Percentiles rank a stretch among this genome's conserved stretches.
phyloP scores from a whole-genome alignment of 2,113 vertebrate genomes.

The Pyrgilauda ruficollis region DNA sequence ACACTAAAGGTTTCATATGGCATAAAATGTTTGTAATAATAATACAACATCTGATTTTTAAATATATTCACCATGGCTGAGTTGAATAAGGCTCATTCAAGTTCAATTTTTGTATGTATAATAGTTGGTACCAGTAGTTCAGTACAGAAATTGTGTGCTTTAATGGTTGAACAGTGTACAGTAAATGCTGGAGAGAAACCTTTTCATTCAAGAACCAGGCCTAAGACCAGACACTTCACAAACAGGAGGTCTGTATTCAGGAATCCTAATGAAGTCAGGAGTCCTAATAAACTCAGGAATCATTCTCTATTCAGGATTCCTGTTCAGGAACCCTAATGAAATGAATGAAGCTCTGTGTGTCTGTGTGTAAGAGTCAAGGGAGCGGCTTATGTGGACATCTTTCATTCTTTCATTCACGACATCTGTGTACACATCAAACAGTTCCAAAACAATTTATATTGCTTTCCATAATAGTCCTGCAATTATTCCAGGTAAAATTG shows the following conservation, averaged over 20 bases:
- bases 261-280: not conserved
- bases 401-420: constrained; percentile 3
- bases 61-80: not conserved
- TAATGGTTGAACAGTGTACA: not conserved
- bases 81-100: not conserved
- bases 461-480: not conserved
- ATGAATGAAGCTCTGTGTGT: constrained; percentile 9
- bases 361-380: not conserved
- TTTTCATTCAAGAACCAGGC: not conserved
- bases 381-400: not conserved
- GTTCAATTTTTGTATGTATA: not conserved
- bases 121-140: not conserved
- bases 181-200: not conserved
- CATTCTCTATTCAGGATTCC: not conserved
- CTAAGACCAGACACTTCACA: not conserved
- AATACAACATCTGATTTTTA: not conserved
- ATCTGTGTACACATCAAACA: constrained; percentile 20
- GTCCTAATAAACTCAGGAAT: not conserved
- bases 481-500: not conserved
- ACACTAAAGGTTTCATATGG: not conserved
- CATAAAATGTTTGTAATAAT: not conserved
- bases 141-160: not conserved
- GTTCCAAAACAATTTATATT: constrained; percentile 8
- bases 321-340: not conserved
- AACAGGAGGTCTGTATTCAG: not conserved